phyloP scores from a whole-genome alignment of 2,797 vertebrate genomes.

The Serranus cabrilla region DNA sequence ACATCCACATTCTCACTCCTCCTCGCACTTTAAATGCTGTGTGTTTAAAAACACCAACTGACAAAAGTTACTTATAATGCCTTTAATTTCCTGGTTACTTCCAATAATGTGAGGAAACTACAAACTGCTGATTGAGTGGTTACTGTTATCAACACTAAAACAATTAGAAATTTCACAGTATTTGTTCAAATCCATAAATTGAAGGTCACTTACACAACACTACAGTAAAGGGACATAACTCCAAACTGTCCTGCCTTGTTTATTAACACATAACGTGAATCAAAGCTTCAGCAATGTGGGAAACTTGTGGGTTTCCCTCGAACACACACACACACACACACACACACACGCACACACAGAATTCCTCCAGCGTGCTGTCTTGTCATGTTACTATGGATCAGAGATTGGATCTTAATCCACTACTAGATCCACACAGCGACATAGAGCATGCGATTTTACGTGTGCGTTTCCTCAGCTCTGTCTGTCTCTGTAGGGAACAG shows the following conservation, averaged over 20 bases:
- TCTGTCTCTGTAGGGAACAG: conserved; percentile 69
- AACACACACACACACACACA: conserved; percentile 19
- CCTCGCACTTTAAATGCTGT: too few species aligned
- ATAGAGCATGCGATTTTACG: conserved; percentile 48
- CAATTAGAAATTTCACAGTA: too few species aligned
- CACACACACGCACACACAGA: conserved; percentile 16
- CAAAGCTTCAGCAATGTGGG: conserved; percentile 57
- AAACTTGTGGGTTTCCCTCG: conserved; percentile 37
- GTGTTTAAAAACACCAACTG: too few species aligned
- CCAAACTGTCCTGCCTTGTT: not conserved
- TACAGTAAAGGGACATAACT: not conserved
- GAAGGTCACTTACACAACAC: not conserved
- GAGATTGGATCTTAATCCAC: conserved; percentile 85
- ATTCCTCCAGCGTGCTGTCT: conserved; percentile 61
- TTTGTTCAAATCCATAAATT: conserved; percentile 14
- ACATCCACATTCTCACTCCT: too few species aligned
- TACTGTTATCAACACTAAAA: not conserved
- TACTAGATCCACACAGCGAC: conserved; percentile 74
- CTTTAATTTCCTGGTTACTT: not conserved
- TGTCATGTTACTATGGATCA: conserved; percentile 76
- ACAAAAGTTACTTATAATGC: too few species aligned
- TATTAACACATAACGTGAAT: conserved; percentile 16
- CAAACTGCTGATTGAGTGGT: not conserved
- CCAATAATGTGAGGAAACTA: not conserved
- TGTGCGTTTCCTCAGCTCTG: conserved; percentile 56